Conservation (phyloP, 1,140 invertebrate species). For the Oreohelix idahoensis region DNA sequence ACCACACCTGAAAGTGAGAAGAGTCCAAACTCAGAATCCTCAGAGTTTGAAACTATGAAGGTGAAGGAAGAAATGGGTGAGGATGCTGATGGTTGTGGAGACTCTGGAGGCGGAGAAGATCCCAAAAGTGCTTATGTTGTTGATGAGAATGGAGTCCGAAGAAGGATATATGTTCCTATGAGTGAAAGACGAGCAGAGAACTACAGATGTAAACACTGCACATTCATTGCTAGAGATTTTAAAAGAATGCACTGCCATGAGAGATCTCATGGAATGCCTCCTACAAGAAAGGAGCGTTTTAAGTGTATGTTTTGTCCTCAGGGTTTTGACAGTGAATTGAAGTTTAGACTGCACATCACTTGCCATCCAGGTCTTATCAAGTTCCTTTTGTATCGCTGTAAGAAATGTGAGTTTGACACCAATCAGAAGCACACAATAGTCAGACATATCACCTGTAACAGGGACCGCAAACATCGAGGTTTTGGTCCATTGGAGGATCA, state of each 20-base stretch:
- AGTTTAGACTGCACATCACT: conserved; percentile 48
- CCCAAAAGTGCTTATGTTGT: conserved; percentile 15
- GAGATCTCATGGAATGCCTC: conserved; percentile 46
- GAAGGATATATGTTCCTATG: conserved; percentile 40
- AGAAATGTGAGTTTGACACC: conserved; percentile 49
- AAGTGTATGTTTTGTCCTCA: conserved; percentile 54
- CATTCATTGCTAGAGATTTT: conserved; percentile 47
- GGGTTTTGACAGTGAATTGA: conserved; percentile 48
- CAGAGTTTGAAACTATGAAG: background rate
- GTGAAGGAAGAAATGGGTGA: conserved; percentile 35
- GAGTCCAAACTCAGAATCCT: conserved; percentile 25
- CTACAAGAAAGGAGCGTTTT: conserved; percentile 47
- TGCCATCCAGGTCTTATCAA: conserved; percentile 52
- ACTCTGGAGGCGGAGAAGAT: conserved; percentile 5
- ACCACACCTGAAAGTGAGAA: conserved; percentile 2
- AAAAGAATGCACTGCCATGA: conserved; percentile 46
- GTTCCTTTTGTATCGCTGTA: conserved; percentile 47
- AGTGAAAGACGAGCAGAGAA: conserved; percentile 44
- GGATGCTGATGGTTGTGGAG: conserved; percentile 8
- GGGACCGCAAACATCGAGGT: conserved; percentile 40
- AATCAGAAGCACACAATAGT: conserved; percentile 49
- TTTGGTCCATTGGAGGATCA: conserved; percentile 44
- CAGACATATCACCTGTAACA: conserved; percentile 45
- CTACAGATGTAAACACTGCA: conserved; percentile 49
- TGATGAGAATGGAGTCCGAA: conserved; percentile 35